Conservation (phyloP, 2,113 vertebrate genomes). For the Epinephelus fuscoguttatus region DNA sequence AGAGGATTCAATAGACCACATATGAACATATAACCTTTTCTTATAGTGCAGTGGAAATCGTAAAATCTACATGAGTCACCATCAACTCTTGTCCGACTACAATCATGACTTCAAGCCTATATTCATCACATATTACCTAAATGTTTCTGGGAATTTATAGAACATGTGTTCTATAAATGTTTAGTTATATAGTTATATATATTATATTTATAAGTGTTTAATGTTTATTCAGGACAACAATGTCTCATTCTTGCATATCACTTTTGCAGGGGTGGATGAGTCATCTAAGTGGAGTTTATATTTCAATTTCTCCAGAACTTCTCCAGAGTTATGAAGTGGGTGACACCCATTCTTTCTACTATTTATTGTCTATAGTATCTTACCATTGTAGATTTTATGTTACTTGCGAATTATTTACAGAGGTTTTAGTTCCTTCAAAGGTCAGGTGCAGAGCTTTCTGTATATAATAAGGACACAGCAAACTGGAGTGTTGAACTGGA, state of each 20-base stretch:
- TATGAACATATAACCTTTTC: background rate
- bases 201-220: background rate
- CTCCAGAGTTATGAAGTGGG: background rate
- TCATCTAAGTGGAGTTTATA: no score
- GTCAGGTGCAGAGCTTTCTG: conserved; percentile 4
- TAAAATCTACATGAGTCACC: background rate
- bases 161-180: no score
- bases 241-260: background rate
- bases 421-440: background rate
- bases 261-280: background rate
- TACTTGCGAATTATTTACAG: conserved; percentile 18
- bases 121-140: background rate
- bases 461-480: background rate
- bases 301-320: no score
- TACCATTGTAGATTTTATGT: background rate
- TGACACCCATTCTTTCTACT: background rate
- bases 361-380: background rate
- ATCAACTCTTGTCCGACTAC: background rate
- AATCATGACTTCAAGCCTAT: background rate
- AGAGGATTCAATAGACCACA: background rate
- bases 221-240: background rate
- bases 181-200: no score
- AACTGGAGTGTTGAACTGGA: background rate
- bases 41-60: background rate
- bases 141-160: background rate